phyloP scores from a whole-genome alignment of 2,113 vertebrate genomes.

The Triplophysa dalaica region DNA sequence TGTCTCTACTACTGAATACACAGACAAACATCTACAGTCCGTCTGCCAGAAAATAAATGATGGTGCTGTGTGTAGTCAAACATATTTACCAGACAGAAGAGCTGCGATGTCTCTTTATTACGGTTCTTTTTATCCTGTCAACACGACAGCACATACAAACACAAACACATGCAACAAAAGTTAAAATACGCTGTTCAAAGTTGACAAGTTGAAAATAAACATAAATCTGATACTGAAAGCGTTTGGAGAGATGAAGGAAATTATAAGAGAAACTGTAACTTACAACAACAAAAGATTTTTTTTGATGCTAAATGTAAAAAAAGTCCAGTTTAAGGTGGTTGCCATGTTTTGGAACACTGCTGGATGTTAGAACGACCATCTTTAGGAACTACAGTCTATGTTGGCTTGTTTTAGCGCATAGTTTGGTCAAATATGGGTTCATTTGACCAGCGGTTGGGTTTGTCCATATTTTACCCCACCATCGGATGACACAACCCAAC shows the following conservation, averaged over 20 bases:
- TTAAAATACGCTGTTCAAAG: constrained; percentile 37
- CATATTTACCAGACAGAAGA: constrained; percentile 60
- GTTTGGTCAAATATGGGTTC: too few relatives aligned
- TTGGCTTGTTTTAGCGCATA: too few relatives aligned
- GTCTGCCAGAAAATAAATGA: not conserved
- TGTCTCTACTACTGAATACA: not conserved
- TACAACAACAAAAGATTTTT: too few relatives aligned
- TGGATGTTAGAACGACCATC: too few relatives aligned
- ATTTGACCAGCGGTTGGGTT: too few relatives aligned
- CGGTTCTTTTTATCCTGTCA: constrained; percentile 57
- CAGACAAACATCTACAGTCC: not conserved
- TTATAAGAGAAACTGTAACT: not conserved
- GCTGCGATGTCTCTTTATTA: constrained; percentile 59
- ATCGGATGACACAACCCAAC: too few relatives aligned
- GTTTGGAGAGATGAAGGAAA: too few relatives aligned
- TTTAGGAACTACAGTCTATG: too few relatives aligned
- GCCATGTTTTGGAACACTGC: too few relatives aligned
- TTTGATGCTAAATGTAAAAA: not conserved
- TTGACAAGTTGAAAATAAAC: not conserved
- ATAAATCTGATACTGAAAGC: too few relatives aligned
- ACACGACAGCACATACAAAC: constrained; percentile 44
- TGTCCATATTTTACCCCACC: too few relatives aligned
- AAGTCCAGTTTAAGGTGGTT: too few relatives aligned
- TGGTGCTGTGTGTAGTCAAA: constrained; percentile 33
- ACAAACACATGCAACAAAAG: constrained; percentile 40